Conservation (phyloP, 2,888 invertebrate species). For the Drosophila kambysellisi region DNA sequence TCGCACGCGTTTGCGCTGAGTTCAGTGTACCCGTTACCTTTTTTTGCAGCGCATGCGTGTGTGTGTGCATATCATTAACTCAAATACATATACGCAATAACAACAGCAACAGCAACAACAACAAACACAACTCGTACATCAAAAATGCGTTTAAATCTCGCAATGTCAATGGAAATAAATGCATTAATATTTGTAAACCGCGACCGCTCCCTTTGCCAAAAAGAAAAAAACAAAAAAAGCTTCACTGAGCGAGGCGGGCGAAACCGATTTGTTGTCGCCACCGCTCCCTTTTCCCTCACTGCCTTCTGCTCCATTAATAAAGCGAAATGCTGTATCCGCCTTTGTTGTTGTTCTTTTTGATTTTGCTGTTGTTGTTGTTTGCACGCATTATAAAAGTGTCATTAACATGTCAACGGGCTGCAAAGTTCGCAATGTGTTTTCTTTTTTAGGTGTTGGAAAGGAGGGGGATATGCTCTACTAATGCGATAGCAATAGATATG, state of each 20-base stretch:
- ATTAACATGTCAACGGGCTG: conserved; percentile 78
- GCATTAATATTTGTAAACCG: conserved; percentile 61
- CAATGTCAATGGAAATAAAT: conserved; percentile 72
- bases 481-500: conserved; percentile 24
- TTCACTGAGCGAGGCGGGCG: conserved; percentile 34
- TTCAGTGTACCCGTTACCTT: conserved; percentile 79
- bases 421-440: conserved; percentile 59
- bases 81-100: conserved; percentile 41
- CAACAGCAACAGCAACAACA: conserved; percentile 56
- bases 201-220: conserved; percentile 69
- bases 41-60: conserved; percentile 43
- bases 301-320: conserved; percentile 66
- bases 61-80: conserved; percentile 50
- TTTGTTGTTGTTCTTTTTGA: conserved; percentile 54
- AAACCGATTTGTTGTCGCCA: conserved; percentile 61
- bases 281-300: conserved; percentile 38
- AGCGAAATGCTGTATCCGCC: conserved; percentile 75
- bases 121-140: conserved; percentile 70
- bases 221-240: conserved; percentile 20
- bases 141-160: conserved; percentile 76
- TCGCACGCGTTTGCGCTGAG: conserved; percentile 45
- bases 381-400: conserved; percentile 75
- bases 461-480: conserved; percentile 20
- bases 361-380: conserved; percentile 45
- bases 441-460: conserved; percentile 9